Conservation (phyloP, 2,113 vertebrate genomes). For the Paradoxurus hermaphroditus region DNA sequence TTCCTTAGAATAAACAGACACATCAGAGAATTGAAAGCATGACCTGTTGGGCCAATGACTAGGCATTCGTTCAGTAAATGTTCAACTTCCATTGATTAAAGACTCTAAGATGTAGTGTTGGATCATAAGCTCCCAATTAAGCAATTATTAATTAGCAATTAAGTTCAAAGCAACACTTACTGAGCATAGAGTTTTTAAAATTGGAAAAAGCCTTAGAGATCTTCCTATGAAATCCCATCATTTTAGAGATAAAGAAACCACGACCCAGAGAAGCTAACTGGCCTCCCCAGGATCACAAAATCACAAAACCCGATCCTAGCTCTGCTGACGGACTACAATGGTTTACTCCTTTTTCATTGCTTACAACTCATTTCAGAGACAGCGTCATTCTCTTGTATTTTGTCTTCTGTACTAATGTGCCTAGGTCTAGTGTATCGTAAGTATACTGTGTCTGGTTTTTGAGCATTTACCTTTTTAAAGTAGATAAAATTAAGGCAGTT, state of each 20-base stretch:
- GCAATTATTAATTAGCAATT: not conserved
- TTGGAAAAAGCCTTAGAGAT: not conserved
- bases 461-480: slow-evolving; percentile 16
- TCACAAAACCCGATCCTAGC: not conserved
- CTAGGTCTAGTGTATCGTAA: not conserved
- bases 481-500: not conserved
- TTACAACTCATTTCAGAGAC: not conserved
- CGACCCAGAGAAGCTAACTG: not conserved
- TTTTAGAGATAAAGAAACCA: not conserved
- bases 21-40: not conserved
- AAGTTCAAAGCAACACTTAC: not conserved
- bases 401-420: not conserved
- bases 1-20: not conserved
- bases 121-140: not conserved
- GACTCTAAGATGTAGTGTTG: not conserved
- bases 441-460: not conserved
- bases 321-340: not conserved
- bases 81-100: not conserved
- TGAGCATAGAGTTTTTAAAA: not conserved
- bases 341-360: not conserved
- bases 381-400: not conserved
- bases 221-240: not conserved
- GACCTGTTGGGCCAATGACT: not conserved
- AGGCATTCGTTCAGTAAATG: not conserved
- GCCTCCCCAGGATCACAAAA: not conserved